Evolutionary conservation across 1,140 invertebrate genomes (phyloP).

Genomic region (Vollenhovia emeryi): DNA sequence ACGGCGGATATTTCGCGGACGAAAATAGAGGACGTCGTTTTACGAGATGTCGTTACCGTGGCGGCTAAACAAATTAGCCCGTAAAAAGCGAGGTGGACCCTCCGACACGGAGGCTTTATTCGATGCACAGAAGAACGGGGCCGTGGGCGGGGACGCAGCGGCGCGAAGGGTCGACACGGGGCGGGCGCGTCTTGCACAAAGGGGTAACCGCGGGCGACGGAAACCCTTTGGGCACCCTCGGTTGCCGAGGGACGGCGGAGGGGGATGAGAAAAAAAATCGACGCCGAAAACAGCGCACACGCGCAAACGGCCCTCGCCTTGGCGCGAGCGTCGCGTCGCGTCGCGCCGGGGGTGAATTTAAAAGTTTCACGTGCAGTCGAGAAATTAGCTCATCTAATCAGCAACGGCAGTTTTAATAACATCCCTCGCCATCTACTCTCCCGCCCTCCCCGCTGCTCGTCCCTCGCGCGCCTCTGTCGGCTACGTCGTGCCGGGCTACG

Average conservation of each 20-base stretch:
- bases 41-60: conserved; percentile 77
- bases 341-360: conserved; percentile 55
- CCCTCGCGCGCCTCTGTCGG: background rate
- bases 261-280: background rate
- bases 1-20: conserved; percentile 58
- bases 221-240: conserved; percentile 43
- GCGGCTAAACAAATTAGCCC: conserved; percentile 79
- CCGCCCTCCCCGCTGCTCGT: too few species aligned
- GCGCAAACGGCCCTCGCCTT: background rate
- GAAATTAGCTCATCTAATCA: conserved; percentile 73
- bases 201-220: conserved; percentile 30
- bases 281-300: background rate
- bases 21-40: conserved; percentile 71
- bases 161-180: conserved; percentile 22
- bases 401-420: conserved; percentile 60
- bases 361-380: conserved; percentile 65
- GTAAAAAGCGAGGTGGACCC: conserved; percentile 67
- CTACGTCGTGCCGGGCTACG: background rate
- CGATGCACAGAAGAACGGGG: conserved; percentile 24
- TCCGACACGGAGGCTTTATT: conserved; percentile 33
- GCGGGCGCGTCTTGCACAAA: conserved; percentile 48
- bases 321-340: conserved; percentile 8
- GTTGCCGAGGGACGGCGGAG: conserved; percentile 1
- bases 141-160: conserved; percentile 22
- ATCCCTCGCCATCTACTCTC: conserved; percentile 8